Percentiles rank a stretch among this genome's conserved stretches.
phyloP scores from a whole-genome alignment of 2,797 vertebrate genomes.

The Siniperca scherzeri region DNA sequence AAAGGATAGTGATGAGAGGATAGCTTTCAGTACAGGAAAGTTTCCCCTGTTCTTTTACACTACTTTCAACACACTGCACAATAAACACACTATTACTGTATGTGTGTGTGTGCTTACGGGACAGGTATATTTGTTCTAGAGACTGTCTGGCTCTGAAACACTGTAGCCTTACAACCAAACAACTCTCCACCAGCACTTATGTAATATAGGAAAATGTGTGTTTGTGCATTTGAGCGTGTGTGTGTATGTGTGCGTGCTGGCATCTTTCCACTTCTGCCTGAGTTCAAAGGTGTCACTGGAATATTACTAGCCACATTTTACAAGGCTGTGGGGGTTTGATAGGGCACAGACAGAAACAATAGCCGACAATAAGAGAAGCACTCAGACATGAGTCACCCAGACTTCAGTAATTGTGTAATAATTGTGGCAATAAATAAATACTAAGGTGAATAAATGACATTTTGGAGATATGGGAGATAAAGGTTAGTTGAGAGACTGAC shows the following conservation, averaged over 20 bases:
- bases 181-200: conserved; percentile 30
- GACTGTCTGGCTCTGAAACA: conserved; percentile 33
- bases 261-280: not conserved
- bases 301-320: conserved; percentile 35
- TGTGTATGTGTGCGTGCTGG: not conserved
- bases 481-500: conserved; percentile 74
- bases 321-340: conserved; percentile 19
- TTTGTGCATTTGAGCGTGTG: not conserved
- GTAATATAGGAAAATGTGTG: conserved; percentile 19
- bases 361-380: conserved; percentile 13
- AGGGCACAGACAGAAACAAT: conserved; percentile 27
- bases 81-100: not conserved
- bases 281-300: conserved; percentile 23
- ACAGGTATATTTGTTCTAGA: conserved; percentile 16
- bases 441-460: conserved; percentile 59
- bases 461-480: conserved; percentile 68
- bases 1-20: conserved; percentile 16
- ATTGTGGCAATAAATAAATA: conserved; percentile 57
- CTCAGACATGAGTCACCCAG: conserved; percentile 53
- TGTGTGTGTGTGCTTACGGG: conserved; percentile 3
- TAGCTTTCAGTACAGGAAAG: conserved; percentile 29
- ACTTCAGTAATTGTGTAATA: conserved; percentile 32
- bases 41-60: conserved; percentile 2
- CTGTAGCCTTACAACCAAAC: conserved; percentile 48
- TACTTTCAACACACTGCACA: conserved; percentile 13